A percentile compares a stretch with the other conserved stretches of the same genome.
These are phyloP conservation scores for Amazonetta brasiliensis DNA, from an alignment of 2,797 vertebrate species.

Conservation along the genomic window DNA sequence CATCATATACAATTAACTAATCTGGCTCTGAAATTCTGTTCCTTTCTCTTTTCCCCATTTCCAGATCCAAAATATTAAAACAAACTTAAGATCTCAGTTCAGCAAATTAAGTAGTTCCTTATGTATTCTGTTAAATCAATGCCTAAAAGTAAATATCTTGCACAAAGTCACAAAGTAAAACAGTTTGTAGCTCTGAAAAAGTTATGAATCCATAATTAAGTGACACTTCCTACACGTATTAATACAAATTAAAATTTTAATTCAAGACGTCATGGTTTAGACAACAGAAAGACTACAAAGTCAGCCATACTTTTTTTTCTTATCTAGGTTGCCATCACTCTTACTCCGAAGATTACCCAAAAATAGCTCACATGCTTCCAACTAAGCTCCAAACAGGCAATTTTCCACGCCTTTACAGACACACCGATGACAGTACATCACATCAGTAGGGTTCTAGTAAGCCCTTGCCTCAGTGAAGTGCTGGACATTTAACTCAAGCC, in stretches of 20 bases:
- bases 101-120: neutral
- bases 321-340: neutral
- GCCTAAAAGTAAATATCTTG: neutral
- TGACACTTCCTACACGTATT: neutral
- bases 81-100: neutral
- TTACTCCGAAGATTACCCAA: neutral
- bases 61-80: neutral
- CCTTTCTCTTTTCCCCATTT: neutral
- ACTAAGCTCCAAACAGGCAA: neutral
- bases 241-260: neutral
- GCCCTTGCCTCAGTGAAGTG: accelerated
- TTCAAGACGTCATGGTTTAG: neutral
- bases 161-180: neutral
- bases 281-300: neutral
- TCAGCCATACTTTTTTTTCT: neutral
- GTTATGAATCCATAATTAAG: neutral
- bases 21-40: neutral
- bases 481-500: neutral
- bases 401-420: neutral
- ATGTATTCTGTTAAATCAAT: neutral
- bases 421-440: neutral
- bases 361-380: neutral
- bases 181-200: neutral
- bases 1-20: neutral
- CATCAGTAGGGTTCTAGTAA: neutral